Base-by-base conservation (phyloP, 30 jellyfish, hydroid and myxozoan genomes). In the Cassiopea andromeda region DNA sequence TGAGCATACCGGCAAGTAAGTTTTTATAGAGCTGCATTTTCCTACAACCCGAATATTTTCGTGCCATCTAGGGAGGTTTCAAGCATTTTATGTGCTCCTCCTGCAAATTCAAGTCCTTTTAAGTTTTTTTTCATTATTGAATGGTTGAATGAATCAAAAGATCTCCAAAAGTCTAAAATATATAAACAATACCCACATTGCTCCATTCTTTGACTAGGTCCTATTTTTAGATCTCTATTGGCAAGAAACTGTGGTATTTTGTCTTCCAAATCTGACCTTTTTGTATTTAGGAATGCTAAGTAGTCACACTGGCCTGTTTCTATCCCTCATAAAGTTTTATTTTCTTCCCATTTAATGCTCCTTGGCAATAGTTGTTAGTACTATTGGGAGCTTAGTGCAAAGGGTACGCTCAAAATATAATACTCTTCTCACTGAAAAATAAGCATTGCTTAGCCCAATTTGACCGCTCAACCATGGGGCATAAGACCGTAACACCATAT, bases 221-320 rank as follows among this genome's bases (percentile, higher is more conserved):
- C 80, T 58, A 82, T 43, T 81, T 81, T 81, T 81, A 46, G 60
- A 81, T 81, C 90, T 82, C 90, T 64, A 81, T 80, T 81, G 90
- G 80, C 60, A 60, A 59, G 90, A 64, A 57, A 82, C 60, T 13
- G 90, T 81, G 66, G 90, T 82, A 4, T 82, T 45, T 7, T 81
- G 59, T 48, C 89, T 80, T 80, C 83, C 90, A 81, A 59, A 81
- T 81, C 15, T 81, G 90, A 66, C 90, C 90, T 80, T 81, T 67
- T 82, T 81, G 90, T 81, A 59, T 81, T 82, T 81, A 81, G 90
- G 90, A 54, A 81, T 66, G 50, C 90, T 81, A 54, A 60, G 83
- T 81, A 81, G 48, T 77, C 75, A 77, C 73, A 81, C 8, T 81
- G 90, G 90, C 75, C 87, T 78, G 75, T 48, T 46, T 77, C 44